A percentile compares a stretch with the other conserved stretches of the same genome.
phyloP scores from a whole-genome alignment of 2,797 vertebrate genomes.

The Acanthis flammea region DNA sequence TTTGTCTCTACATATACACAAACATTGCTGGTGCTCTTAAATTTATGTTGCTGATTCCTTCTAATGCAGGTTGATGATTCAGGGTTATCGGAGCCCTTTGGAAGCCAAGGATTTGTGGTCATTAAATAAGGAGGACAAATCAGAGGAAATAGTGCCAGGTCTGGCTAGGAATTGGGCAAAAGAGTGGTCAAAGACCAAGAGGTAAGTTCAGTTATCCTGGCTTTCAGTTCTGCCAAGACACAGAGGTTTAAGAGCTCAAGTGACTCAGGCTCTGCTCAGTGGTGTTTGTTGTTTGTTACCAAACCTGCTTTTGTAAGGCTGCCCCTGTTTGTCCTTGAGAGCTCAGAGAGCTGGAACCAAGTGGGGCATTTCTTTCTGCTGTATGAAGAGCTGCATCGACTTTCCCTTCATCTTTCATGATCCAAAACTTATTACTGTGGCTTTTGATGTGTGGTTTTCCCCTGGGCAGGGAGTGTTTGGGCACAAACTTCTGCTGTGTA shows the following conservation, averaged over 20 bases:
- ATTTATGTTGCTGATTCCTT: not conserved
- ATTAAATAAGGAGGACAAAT: slow-evolving; percentile 86
- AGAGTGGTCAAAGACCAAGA: slow-evolving; percentile 84
- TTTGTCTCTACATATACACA: rapidly evolving
- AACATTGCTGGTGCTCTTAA: not conserved
- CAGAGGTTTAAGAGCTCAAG: not conserved
- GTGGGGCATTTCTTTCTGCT: not conserved
- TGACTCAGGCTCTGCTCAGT: not conserved
- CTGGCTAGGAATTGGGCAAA: slow-evolving; percentile 85
- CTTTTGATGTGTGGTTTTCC: not conserved
- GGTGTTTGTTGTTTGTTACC: not conserved
- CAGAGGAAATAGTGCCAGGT: slow-evolving; percentile 83
- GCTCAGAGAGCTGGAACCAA: not conserved
- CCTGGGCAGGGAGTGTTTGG: not conserved
- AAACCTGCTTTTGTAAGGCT: not conserved
- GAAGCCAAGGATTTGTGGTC: slow-evolving; percentile 92
- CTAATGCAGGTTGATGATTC: slow-evolving; percentile 83
- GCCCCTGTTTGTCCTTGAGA: not conserved
- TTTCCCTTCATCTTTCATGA: not conserved
- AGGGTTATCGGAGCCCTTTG: slow-evolving; percentile 85
- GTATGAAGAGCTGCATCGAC: not conserved
- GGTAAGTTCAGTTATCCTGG: slow-evolving; percentile 71
- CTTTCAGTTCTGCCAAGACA: not conserved
- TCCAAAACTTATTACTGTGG: not conserved
- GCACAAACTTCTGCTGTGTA: not conserved